Base-by-base conservation (phyloP, 30 jellyfish, hydroid and myxozoan species). In the Turritopsis dohrnii region DNA sequence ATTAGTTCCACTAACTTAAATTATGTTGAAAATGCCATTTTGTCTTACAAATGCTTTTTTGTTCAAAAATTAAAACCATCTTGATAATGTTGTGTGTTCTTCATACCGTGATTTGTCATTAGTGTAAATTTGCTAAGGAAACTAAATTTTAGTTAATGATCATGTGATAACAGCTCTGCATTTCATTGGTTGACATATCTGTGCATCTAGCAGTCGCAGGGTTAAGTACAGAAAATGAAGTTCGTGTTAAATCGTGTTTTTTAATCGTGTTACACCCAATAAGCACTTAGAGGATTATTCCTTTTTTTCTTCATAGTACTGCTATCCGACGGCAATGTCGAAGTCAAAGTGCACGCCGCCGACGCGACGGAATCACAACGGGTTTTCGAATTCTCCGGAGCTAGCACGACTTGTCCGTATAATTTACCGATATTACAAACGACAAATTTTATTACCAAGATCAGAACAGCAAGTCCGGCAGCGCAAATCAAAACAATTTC, bases 381-480 rank as follows among this genome's bases (percentile, higher is more conserved):
- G 60, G 60, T 41, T 41, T 41, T 41, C 13, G 60, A 41, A 13
- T 13, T 69, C 13, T 74, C 83, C 18, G 28, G 83, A 23, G 28
- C 31, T 4, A 74, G 41, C 9, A 29, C 31, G 13, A 74, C 65
- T 74, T 74, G 83, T 23, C 83, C 83, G 72, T 74, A 31, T 7
- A 81, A 16, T 24, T 65, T 54, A 81, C 65, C 1, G 27, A 81
- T 65, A 7, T 29, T 54, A 19, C 74, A 24, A 20, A 91, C 16
- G 8, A 87, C 94, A 72, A 91, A 91, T 53, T 91, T 91, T 23
- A 84, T 41, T 23, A 86, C 27, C 81, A 91, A 75, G 31, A 91
- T 87, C 7, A 88, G 17, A 8, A 87, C 81, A 8, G 97, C 85
- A 54, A 91, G 81, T 31, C 90, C 97, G 0, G 97, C 97, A 28